These are phyloP conservation scores for Sebastes miniatus DNA, from an alignment of 2,797 vertebrate species.

Conservation along the genomic window DNA sequence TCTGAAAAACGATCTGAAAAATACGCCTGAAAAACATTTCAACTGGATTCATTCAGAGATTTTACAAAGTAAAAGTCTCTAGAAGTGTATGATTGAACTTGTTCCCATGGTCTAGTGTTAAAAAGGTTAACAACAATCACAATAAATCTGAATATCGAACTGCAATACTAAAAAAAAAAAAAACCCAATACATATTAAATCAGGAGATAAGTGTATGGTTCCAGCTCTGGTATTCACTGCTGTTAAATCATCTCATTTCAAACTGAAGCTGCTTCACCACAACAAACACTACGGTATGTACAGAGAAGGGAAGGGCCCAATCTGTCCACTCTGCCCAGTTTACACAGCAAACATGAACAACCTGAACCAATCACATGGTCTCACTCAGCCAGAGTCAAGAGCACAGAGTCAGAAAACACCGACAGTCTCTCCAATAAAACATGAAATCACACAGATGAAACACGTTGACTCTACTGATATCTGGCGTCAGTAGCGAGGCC, in stretches of 20 bases:
- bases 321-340: not conserved
- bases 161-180: too few species aligned
- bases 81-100: too few species aligned
- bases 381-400: not conserved
- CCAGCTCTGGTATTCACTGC: not conserved
- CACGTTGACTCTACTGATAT: not conserved
- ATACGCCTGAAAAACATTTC: too few species aligned
- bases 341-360: constrained; percentile 4
- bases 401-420: not conserved
- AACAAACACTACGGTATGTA: not conserved
- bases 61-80: too few species aligned
- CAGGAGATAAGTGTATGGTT: too few species aligned
- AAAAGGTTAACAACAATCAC: too few species aligned
- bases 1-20: too few species aligned
- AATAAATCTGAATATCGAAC: too few species aligned
- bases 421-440: too few species aligned
- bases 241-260: not conserved
- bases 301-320: not conserved
- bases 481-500: not conserved
- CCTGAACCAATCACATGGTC: not conserved
- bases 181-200: too few species aligned
- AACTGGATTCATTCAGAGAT: too few species aligned
- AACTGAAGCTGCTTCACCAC: not conserved
- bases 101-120: too few species aligned
- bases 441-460: not conserved